These are phyloP conservation scores for Microhierax caerulescens DNA, from an alignment of 2,797 vertebrate species.

Conservation along the genomic window DNA sequence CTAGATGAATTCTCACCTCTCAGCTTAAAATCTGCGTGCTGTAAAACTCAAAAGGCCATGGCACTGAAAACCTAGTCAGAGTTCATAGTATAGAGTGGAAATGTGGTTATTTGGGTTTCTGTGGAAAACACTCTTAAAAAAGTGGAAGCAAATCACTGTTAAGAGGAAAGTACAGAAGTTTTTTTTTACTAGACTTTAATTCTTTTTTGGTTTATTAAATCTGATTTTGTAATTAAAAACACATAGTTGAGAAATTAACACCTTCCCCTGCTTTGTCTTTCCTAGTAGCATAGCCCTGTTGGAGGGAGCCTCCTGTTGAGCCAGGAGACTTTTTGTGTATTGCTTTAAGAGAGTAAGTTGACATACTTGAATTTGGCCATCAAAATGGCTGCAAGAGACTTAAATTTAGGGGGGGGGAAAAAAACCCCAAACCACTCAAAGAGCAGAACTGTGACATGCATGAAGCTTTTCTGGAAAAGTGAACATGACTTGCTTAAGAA, in stretches of 20 bases:
- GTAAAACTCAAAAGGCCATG: background rate
- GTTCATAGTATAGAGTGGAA: background rate
- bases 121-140: background rate
- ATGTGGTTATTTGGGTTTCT: background rate
- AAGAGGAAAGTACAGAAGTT: background rate
- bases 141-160: background rate
- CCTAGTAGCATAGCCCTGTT: background rate
- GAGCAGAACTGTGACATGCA: background rate
- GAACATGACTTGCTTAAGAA: background rate
- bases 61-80: background rate
- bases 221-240: background rate
- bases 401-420: background rate
- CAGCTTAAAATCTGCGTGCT: background rate
- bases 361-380: background rate
- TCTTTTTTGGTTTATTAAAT: background rate
- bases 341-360: background rate
- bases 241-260: background rate
- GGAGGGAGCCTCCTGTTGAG: background rate
- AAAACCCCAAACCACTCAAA: background rate
- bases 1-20: background rate
- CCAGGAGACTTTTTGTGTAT: background rate
- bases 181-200: background rate
- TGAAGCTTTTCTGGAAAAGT: background rate
- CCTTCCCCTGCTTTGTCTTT: background rate
- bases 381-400: background rate